A percentile compares a stretch with the other conserved stretches of the same genome.
Evolutionary conservation across 2,888 invertebrate genomes (phyloP).

Genomic region (Drosophila paranaensis): DNA sequence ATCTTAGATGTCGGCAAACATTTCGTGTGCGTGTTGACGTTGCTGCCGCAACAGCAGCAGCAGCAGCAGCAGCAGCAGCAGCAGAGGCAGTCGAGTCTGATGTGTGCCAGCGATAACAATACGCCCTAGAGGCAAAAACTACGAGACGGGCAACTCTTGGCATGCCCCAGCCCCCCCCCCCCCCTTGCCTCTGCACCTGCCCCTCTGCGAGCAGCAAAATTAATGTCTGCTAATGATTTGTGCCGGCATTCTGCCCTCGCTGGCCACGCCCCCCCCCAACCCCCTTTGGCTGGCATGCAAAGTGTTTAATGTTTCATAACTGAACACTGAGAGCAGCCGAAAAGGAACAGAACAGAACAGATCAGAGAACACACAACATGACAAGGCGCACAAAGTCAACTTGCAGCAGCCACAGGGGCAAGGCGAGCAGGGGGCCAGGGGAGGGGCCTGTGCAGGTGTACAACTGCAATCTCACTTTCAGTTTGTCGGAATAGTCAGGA

Average conservation of each 20-base stretch:
- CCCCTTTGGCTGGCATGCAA: conserved; percentile 48
- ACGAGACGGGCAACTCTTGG: conserved; percentile 43
- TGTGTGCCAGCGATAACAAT: conserved; percentile 68
- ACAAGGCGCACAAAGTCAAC: conserved; percentile 50
- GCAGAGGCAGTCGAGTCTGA: conserved; percentile 44
- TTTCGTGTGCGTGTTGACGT: conserved; percentile 72
- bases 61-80: conserved; percentile 14
- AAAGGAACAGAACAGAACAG: conserved; percentile 22
- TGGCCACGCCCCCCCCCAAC: conserved; percentile 29
- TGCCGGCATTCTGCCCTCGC: conserved; percentile 53
- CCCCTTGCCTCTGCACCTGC: not conserved
- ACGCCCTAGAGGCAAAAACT: conserved; percentile 55
- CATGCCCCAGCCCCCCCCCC: not conserved
- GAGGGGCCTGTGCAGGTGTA: conserved; percentile 31
- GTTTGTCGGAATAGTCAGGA: conserved; percentile 34
- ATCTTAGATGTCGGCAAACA: conserved; percentile 78
- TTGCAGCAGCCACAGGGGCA: conserved; percentile 34
- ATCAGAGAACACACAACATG: conserved; percentile 48
- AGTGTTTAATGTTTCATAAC: conserved; percentile 78
- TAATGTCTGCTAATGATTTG: conserved; percentile 80
- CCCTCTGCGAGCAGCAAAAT: conserved; percentile 61
- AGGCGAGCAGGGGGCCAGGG: conserved; percentile 5
- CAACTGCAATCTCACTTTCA: conserved; percentile 66
- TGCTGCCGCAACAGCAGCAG: conserved; percentile 33
- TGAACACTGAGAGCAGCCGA: conserved; percentile 30